These are phyloP conservation scores for Geotrupes spiniger DNA, from an alignment of 2,888 invertebrate species.

Conservation along the genomic window DNA sequence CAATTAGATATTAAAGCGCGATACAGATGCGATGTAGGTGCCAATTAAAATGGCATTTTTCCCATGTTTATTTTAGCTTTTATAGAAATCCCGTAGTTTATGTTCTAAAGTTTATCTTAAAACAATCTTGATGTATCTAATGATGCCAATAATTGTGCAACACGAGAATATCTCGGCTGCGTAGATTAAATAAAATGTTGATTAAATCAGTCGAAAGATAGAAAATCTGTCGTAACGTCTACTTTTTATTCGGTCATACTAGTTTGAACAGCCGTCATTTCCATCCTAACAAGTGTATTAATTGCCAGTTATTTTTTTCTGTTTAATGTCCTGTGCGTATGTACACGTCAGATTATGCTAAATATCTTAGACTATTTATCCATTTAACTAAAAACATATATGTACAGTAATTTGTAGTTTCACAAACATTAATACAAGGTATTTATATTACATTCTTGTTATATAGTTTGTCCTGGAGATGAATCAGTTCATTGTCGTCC, in stretches of 20 bases:
- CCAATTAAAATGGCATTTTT: constrained; percentile 2
- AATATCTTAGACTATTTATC: no score
- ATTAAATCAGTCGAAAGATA: constrained; percentile 6
- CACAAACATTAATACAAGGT: no score
- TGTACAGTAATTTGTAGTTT: no score
- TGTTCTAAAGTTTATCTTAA: background rate
- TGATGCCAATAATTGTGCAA: constrained; percentile 7
- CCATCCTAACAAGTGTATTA: no score
- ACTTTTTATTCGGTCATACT: background rate
- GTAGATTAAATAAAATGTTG: constrained; percentile 3
- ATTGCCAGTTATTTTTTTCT: no score
- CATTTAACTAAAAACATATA: no score
- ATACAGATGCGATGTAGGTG: constrained; percentile 1
- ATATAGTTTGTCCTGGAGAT: no score
- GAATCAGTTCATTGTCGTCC: no score
- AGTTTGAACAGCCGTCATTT: no score
- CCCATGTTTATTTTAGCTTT: background rate
- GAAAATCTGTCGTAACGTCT: constrained; percentile 2
- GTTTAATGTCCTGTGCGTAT: no score
- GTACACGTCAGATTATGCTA: no score
- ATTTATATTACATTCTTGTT: no score
- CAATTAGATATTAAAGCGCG: background rate
- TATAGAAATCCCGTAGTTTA: constrained; percentile 2
- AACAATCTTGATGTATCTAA: constrained; percentile 6
- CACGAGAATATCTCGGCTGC: constrained; percentile 1